phyloP scores from a whole-genome alignment of 2,888 invertebrate genomes.

The Hoplodrina ambigua region DNA sequence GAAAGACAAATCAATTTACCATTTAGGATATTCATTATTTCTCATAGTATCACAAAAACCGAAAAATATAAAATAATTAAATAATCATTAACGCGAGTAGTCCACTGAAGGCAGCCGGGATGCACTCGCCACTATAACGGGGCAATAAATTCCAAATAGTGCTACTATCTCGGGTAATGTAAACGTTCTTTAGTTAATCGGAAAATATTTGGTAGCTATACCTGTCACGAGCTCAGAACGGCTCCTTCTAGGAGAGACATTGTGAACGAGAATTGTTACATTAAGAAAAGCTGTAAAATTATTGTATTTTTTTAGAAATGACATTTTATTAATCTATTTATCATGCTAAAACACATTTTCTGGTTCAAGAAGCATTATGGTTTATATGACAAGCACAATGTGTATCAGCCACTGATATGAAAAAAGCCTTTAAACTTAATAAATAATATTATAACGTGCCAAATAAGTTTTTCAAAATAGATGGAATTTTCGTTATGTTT shows the following conservation, averaged over 20 bases:
- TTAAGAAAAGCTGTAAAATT: neutral
- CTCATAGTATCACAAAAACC: neutral
- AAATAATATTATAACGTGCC: too few relatives aligned
- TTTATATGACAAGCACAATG: too few relatives aligned
- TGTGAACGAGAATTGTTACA: constrained; percentile 13
- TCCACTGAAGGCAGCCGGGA: constrained; percentile 68
- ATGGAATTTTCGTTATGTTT: too few relatives aligned
- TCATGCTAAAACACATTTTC: too few relatives aligned
- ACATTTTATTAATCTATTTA: neutral
- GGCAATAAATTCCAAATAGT: constrained; percentile 85
- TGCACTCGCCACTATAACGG: constrained; percentile 84
- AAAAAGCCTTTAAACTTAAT: too few relatives aligned
- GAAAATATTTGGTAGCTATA: constrained; percentile 78
- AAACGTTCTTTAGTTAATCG: constrained; percentile 83
- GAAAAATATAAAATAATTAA: constrained; percentile 16
- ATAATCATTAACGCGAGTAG: constrained; percentile 66
- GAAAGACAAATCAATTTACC: too few relatives aligned
- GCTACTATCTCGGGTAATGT: constrained; percentile 82
- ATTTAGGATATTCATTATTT: too few relatives aligned
- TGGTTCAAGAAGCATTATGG: too few relatives aligned
- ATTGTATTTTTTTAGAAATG: neutral
- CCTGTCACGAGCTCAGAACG: constrained; percentile 55
- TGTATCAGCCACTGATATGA: too few relatives aligned
- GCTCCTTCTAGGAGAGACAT: constrained; percentile 39
- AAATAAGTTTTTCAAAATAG: too few relatives aligned